Conservation (phyloP, 2,113 vertebrate species). For the Equus przewalskii region DNA sequence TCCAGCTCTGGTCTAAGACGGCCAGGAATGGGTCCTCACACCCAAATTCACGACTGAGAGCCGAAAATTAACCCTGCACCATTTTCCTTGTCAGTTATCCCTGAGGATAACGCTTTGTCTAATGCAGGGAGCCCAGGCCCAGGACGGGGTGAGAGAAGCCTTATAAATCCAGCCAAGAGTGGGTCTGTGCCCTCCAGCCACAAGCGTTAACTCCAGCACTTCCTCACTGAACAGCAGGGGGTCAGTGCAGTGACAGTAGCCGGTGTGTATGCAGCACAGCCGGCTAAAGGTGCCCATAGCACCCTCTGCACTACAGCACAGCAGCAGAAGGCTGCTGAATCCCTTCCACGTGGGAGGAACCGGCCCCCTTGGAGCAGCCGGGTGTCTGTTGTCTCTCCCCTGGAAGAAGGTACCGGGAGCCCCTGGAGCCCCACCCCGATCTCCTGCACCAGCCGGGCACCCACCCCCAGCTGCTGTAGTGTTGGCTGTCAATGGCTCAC, state of each 20-base stretch:
- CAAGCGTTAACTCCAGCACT: fast-evolving
- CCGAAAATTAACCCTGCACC: background rate
- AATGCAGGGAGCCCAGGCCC: background rate
- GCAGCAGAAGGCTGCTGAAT: too few relatives aligned
- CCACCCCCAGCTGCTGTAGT: background rate
- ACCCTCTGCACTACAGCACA: background rate
- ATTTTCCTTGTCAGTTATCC: background rate
- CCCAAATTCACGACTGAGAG: background rate
- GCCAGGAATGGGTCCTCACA: background rate
- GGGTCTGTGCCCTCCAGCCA: too few relatives aligned
- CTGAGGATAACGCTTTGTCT: background rate
- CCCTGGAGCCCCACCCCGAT: background rate
- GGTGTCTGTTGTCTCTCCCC: background rate
- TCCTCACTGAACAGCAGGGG: background rate
- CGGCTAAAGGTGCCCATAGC: too few relatives aligned
- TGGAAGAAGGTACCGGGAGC: background rate
- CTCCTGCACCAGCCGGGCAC: background rate
- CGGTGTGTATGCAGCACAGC: fast-evolving
- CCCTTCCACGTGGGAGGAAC: background rate
- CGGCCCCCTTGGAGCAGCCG: background rate
- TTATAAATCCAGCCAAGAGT: fast-evolving
- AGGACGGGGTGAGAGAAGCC: background rate
- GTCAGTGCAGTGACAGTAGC: fast-evolving
- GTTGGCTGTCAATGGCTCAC: background rate
- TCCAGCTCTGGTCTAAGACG: background rate